Base-by-base conservation (phyloP, 2,797 vertebrate genomes). In the Clamator glandarius region DNA sequence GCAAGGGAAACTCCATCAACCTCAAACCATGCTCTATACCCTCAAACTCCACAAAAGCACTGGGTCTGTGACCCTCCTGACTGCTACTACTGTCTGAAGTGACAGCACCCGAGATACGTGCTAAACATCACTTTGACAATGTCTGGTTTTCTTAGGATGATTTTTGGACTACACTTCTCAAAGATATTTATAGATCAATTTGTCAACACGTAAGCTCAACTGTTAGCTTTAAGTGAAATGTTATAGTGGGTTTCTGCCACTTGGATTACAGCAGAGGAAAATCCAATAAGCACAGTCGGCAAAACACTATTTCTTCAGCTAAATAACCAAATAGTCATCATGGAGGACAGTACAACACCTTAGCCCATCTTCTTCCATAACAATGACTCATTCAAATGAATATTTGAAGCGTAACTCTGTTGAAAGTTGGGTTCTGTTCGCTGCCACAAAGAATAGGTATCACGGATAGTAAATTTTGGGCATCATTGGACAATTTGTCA, bases 101-200 rank as follows among this genome's bases (percentile, higher is more conserved):
- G 24, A 4, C 57, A 14, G 48, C 44, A 24, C 33, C 35, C 0
- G 18, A 26, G 42, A 2, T 3, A n/a, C 5, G 3, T 1, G 15
- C 14, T 25, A 12, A 64, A 19, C 15, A 4, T 10, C 26, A 12
- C 4, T 5, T 12, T 0, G 8, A 21, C 20, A 19, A 28, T 0
- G 0, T 9, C 42, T 8, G 55, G 3, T 2, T 61, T 63, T 1
- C 84, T 41, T 12, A 4, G 48, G 41, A 10, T 35, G 76, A 28
- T 10, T 50, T 64, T 42, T 2, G 7, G 64, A 8, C 79, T 75
- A 57, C 51, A 0, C 41, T 35, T 33, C 57, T 28, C 36, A 25
- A 35, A 2, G 3, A 1, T 5, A 15, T 35, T 51, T 26, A 18
- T 6, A 51, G 62, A 9, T 2, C 11, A 15, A 6, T 24, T 25